These are phyloP conservation scores for Drosophila suzukii DNA, from an alignment of 1,140 invertebrate genomes.

Conservation along the genomic window DNA sequence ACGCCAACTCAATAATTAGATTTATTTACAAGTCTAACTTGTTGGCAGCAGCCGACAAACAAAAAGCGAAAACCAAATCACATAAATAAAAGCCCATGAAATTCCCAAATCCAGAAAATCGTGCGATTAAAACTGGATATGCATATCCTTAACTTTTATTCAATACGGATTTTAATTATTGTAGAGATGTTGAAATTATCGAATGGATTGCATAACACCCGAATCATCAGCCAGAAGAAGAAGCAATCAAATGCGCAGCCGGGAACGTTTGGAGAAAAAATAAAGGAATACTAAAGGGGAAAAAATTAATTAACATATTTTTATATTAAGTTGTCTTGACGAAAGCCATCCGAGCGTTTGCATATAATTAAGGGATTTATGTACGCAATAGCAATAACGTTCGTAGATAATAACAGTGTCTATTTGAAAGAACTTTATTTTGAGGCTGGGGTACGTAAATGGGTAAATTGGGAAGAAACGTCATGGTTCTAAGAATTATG, in stretches of 20 bases:
- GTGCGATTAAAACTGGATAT: conserved; percentile 49
- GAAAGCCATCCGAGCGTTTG: conserved; percentile 34
- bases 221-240: conserved; percentile 34
- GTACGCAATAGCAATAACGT: conserved; percentile 19
- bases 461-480: background rate
- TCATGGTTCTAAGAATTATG: conserved; percentile 1
- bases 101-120: conserved; percentile 26
- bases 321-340: conserved; percentile 37
- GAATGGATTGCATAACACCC: conserved; percentile 53
- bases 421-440: conserved; percentile 22
- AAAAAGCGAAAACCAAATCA: conserved; percentile 7
- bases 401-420: conserved; percentile 24
- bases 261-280: conserved; percentile 23
- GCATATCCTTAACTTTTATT: conserved; percentile 42
- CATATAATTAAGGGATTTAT: conserved; percentile 51
- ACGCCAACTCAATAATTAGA: conserved; percentile 21
- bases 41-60: conserved; percentile 20
- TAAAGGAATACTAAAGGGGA: conserved; percentile 7
- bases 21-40: conserved; percentile 54
- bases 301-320: conserved; percentile 63
- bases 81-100: conserved; percentile 21
- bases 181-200: conserved; percentile 51
- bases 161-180: conserved; percentile 16
- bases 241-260: conserved; percentile 45
- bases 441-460: background rate